Evolutionary conservation across 2,888 invertebrate species (phyloP).

Genomic region (Polylopha cassiicola): DNA sequence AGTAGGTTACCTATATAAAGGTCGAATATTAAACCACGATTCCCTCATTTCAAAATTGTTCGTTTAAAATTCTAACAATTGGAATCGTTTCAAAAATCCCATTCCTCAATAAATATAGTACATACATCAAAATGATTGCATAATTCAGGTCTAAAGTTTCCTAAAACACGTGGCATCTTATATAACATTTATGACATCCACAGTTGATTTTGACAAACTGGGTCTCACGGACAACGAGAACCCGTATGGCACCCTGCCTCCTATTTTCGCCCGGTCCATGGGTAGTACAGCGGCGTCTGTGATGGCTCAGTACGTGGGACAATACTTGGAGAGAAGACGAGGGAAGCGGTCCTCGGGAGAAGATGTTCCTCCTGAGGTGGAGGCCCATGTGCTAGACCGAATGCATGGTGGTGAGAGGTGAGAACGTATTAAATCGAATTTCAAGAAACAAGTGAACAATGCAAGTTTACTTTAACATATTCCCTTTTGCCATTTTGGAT

Average conservation of each 20-base stretch:
- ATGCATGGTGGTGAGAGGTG: conserved; percentile 89
- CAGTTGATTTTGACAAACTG: conserved; percentile 91
- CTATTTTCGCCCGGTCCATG: conserved; percentile 85
- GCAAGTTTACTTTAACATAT: not conserved
- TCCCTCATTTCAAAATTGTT: no score
- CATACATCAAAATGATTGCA: no score
- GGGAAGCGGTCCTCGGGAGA: conserved; percentile 62
- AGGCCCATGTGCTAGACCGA: conserved; percentile 54
- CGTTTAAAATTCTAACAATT: no score
- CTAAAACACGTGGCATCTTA: no score
- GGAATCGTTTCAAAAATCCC: no score
- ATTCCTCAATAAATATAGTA: no score
- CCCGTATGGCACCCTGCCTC: conserved; percentile 88
- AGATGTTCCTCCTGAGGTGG: conserved; percentile 50
- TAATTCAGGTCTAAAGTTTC: no score
- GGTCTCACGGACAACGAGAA: conserved; percentile 93
- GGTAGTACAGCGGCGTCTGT: conserved; percentile 83
- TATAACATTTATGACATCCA: not conserved
- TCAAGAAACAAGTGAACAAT: not conserved
- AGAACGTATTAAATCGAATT: conserved; percentile 15
- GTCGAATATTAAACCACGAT: no score
- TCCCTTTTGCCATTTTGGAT: no score
- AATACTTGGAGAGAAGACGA: conserved; percentile 80
- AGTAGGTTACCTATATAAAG: no score
- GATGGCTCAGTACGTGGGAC: conserved; percentile 84